Evolutionary conservation across 2,113 vertebrate species (phyloP), one percentile per base, ranked within the genome.

Genomic region (Egretta garzetta): DNA sequence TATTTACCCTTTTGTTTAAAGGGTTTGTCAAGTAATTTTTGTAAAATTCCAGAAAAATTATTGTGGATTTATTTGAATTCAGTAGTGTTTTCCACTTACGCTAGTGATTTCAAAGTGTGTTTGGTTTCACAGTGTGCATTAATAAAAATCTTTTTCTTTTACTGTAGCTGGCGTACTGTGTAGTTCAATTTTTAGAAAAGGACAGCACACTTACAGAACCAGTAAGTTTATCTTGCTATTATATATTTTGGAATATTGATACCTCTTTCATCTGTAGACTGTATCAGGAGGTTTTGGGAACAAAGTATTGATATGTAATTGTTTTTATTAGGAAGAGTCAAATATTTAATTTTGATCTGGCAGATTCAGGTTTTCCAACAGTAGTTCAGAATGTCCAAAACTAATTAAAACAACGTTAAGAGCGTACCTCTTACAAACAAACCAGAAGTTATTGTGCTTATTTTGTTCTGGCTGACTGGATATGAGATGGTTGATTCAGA

Each of bases 161-260:
- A 80, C 80, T 98, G 30, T 89, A 99, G 99, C 98, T 99, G 99
- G 99, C 99, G 0, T 99, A 99, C 97, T 99, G 99, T 94, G 99
- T 99, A 64, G 99, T 99, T 97, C 99, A 99, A 70, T 99, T 99
- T 98, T 97, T 99, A 92, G 99, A 99, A 98, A 99, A 99, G 98
- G 99, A 99, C 99, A 99, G 99, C 98, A 99, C 99, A 35, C 99
- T 99, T 92, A 99, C 99, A 60, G 99, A 99, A 97, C 99, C 99
- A 88, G 99, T 99, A 98, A 97, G 99, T 98, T 76, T 33, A 45
- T 68, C 6, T 60, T 60, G 32, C 30, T 92, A 17, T 86, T 75
- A 10, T 17, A 2, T 68, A 14, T 72, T 75, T 81, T 81, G 7
- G 39, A 56, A 20, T 83, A 16, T 55, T 92, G 53, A 59, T 59